These are phyloP conservation scores for Ceratitis capitata DNA, from an alignment of 1,140 invertebrate species.

Conservation along the genomic window DNA sequence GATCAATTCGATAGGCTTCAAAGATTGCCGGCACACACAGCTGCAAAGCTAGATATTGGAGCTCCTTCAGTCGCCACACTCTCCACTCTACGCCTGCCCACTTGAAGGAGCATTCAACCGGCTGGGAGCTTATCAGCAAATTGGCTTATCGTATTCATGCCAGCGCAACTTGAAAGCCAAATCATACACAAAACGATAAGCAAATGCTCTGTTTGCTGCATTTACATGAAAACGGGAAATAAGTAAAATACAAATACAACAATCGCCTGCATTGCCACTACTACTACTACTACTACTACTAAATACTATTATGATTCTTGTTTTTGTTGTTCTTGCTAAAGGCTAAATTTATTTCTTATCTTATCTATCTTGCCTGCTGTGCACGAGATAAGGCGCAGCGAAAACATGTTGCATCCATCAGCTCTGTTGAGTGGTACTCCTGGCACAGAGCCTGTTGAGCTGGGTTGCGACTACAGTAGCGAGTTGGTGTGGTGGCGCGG, in stretches of 20 bases:
- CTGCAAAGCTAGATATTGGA: no score
- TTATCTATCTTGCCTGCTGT: constrained; percentile 25
- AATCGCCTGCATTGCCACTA: no score
- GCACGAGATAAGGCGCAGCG: neutral
- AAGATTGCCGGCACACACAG: neutral
- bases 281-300: no score
- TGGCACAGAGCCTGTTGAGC: no score
- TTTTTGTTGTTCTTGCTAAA: neutral
- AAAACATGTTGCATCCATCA: constrained; percentile 12
- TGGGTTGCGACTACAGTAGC: neutral
- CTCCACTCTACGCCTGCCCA: no score
- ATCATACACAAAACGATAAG: constrained; percentile 10
- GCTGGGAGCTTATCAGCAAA: neutral
- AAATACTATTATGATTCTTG: no score
- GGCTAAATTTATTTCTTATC: neutral
- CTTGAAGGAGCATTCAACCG: neutral
- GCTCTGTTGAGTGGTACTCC: neutral
- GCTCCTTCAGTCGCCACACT: no score
- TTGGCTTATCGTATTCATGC: constrained; percentile 21
- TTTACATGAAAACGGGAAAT: neutral
- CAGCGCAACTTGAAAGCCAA: neutral
- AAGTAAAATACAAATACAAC: no score
- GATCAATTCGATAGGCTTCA: neutral
- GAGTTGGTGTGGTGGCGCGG: neutral
- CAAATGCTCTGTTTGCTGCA: neutral